Evolutionary conservation across 1,140 invertebrate species (phyloP), one percentile per base, ranked within the genome.

Genomic region (Belonocnema kinseyi): DNA sequence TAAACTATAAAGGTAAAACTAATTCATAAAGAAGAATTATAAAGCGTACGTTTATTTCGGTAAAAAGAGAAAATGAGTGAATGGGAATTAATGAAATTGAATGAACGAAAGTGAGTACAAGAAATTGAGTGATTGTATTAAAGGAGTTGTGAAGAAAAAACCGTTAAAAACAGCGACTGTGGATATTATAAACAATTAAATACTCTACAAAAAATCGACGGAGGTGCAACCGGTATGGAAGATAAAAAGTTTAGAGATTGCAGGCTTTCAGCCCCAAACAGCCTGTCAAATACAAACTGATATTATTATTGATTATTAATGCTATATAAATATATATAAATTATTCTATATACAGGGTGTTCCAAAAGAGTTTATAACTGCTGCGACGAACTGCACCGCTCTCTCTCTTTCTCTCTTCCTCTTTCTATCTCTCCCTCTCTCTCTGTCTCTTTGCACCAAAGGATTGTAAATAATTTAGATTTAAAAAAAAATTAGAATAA

Each of bases 281-380:
- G 87, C 85, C 86, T 90, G 89, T 90, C 90, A 85, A 87, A 90
- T 90, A 91, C 89, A 90, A 90, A 90, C 88, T 88, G 86, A 91
- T 91, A 91, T 90, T 46, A 46, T 46, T 88, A 90, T 89, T 90
- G 85, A 88, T 87, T 88, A 91, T 89, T 90, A 87, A 85, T 87
- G 85, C 79, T 86, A 84, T 84, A 82, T 75, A 84, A 74, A 85
- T 83, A 83, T 82, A 82, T 81, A 86, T 86, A 85, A 83, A 87
- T 85, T 87, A 85, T 88, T 89, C 82, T 86, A 87, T 88, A 88
- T 84, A 89, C 88, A 90, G 90, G 88, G 89, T 91, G 90, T 89
- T 88, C 88, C 77, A 87, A 87, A 89, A 90, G 85, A 89, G 85
- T 87, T 88, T 88, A 89, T 83, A 85, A 87, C 83, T 82, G 79